Base-by-base conservation (phyloP, 1,140 invertebrate species). In the Conus betulinus region DNA sequence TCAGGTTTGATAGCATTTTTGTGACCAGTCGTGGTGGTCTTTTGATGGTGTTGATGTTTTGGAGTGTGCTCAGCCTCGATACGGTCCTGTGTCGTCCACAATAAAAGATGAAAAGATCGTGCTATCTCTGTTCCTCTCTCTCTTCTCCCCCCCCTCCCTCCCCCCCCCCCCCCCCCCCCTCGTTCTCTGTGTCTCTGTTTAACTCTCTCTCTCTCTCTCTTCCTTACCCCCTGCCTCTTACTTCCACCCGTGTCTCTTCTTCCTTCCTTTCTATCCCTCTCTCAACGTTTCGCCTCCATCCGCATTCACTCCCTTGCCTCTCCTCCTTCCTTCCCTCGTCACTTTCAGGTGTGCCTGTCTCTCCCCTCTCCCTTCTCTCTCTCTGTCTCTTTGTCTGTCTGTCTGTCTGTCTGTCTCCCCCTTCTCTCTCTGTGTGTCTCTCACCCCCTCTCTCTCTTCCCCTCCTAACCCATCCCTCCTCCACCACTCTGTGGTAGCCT, bases 111-210 rank as follows among this genome's bases (percentile, higher is more conserved):
- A 67, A 15, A 23, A n/a, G 20, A 74, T 74, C 71, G 13, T 23
- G 13, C 71, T 60, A 52, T 25, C 25, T 60, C 57, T 85, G 23
- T 60, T 39, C 55, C 57, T 85, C 84, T 85, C 52, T 60, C 85
- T 87, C 85, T 87, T 60, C 39, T 23, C 39, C 87, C 57, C 76
- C 11, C 76, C n/a, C 87, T 87, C 76, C 55, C 39, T 76, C 85
- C 74, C 15, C 15, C 51, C 67, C 67, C 63, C 63, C 53, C 74
- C 85, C 63, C 63, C 51, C 3, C 51, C 39, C 51, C 63, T 87
- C 85, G 27, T 51, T 87, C 63, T 87, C 85, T 87, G 20, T 55
- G 17, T 87, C n/a, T 55, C 17, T 79, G 25, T 87, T 20, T 87
- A 7, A 55, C 51, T 79, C 51, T 79, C 51, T 87, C 27, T 79